phyloP scores from a whole-genome alignment of 2,888 invertebrate genomes.

The Malachius bipustulatus region DNA sequence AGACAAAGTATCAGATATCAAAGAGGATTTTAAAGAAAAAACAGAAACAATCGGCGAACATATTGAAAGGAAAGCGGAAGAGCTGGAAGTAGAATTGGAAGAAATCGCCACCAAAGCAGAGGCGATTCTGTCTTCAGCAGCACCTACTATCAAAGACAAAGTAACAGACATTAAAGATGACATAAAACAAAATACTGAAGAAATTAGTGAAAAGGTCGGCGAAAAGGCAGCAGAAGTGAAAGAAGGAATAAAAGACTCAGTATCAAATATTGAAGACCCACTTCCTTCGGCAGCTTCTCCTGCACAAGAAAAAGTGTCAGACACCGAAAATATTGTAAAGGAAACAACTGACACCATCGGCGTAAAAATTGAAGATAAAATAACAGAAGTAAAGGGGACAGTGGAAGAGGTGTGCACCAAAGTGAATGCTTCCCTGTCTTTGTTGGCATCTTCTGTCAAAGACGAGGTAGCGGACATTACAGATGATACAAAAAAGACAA shows the following conservation, averaged over 20 bases:
- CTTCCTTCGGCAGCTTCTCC: not conserved
- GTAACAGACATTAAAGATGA: constrained; percentile 8
- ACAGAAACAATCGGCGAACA: too few relatives aligned
- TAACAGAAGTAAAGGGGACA: constrained; percentile 8
- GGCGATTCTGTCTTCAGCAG: constrained; percentile 6
- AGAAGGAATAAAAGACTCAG: constrained; percentile 38
- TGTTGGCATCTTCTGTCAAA: too few relatives aligned
- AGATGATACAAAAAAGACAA: not conserved
- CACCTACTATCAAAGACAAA: constrained; percentile 10
- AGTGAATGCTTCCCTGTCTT: too few relatives aligned
- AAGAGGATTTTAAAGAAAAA: not conserved
- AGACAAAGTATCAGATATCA: too few relatives aligned
- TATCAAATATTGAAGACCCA: constrained; percentile 3
- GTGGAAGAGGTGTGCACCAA: too few relatives aligned
- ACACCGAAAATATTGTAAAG: not conserved
- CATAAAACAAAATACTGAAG: constrained; percentile 6
- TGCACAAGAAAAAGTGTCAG: too few relatives aligned
- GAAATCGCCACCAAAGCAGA: constrained; percentile 8
- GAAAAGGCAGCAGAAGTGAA: not conserved
- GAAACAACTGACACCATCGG: too few relatives aligned
- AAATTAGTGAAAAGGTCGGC: constrained; percentile 4
- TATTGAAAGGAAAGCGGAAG: constrained; percentile 9
- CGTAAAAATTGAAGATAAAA: not conserved
- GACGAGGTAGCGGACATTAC: not conserved
- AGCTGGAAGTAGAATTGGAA: constrained; percentile 2